Conservation (phyloP, 1,140 invertebrate genomes). For the Drosophila oshimai region DNA sequence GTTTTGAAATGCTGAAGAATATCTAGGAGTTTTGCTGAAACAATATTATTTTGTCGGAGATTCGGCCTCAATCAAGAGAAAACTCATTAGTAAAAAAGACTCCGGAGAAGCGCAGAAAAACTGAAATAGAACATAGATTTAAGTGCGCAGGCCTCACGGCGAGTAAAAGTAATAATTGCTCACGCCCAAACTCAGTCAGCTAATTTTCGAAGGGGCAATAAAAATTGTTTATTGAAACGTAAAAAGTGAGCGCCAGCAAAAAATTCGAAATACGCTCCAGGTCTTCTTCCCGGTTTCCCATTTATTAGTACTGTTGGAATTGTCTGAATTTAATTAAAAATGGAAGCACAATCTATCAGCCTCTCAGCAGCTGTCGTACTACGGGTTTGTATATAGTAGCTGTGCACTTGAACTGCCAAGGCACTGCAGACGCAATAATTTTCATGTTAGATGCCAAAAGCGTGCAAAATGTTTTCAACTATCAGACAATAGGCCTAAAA, state of each 20-base stretch:
- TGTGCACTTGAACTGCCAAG: constrained; percentile 11
- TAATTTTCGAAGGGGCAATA: constrained; percentile 18
- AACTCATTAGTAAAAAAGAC: constrained; percentile 1
- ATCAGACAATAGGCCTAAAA: constrained; percentile 30
- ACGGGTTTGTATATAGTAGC: too few species aligned
- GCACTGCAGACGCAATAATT: constrained; percentile 25
- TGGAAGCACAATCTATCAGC: not conserved
- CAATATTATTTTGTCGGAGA: not conserved
- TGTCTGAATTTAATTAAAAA: constrained; percentile 29
- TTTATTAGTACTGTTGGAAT: constrained; percentile 9
- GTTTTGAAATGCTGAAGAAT: not conserved
- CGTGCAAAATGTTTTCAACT: constrained; percentile 41
- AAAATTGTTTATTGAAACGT: constrained; percentile 27
- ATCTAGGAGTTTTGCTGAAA: not conserved
- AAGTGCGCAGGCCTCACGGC: not conserved
- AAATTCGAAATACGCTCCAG: not conserved
- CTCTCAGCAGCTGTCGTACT: not conserved
- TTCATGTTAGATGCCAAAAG: constrained; percentile 19
- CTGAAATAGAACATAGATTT: not conserved
- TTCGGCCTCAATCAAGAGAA: not conserved
- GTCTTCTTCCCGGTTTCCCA: not conserved
- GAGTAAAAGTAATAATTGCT: too few species aligned
- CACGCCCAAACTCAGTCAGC: not conserved
- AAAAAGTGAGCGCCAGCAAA: constrained; percentile 10
- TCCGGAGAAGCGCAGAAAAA: not conserved